phyloP scores from a whole-genome alignment of 2,113 vertebrate species.

The Cettia cetti region DNA sequence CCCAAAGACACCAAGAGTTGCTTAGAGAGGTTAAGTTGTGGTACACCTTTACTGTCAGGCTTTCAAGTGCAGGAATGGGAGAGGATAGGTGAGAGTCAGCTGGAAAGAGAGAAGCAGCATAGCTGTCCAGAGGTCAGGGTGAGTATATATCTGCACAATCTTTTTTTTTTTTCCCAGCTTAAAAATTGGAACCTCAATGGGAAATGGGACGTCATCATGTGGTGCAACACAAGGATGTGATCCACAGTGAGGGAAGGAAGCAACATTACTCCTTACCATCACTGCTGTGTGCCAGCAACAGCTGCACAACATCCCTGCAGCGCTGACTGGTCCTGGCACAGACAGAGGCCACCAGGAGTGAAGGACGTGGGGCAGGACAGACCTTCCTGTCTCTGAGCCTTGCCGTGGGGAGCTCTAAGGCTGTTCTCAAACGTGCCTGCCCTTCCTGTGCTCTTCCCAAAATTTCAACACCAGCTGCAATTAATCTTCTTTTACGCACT shows the following conservation, averaged over 20 bases:
- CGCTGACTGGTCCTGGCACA: neutral
- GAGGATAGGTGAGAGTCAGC: neutral
- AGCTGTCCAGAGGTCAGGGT: neutral
- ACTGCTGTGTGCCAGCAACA: neutral
- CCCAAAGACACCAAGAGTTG: neutral
- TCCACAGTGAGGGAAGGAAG: neutral
- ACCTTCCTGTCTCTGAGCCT: neutral
- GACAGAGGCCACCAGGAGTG: neutral
- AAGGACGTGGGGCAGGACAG: neutral
- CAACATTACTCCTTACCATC: neutral
- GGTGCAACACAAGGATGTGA: neutral
- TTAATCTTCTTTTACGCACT: neutral
- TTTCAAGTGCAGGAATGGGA: neutral
- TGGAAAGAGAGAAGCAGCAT: neutral
- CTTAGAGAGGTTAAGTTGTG: neutral
- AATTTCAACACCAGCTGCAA: neutral
- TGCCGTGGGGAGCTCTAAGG: neutral
- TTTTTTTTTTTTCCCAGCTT: neutral
- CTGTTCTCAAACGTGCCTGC: neutral
- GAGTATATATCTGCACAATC: neutral
- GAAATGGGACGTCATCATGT: fast-evolving
- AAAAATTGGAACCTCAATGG: neutral
- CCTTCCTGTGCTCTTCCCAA: neutral
- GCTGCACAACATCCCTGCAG: neutral
- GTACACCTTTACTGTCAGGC: neutral